These are phyloP conservation scores for Choristoneura fumiferana DNA, from an alignment of 1,140 invertebrate genomes.

Conservation along the genomic window DNA sequence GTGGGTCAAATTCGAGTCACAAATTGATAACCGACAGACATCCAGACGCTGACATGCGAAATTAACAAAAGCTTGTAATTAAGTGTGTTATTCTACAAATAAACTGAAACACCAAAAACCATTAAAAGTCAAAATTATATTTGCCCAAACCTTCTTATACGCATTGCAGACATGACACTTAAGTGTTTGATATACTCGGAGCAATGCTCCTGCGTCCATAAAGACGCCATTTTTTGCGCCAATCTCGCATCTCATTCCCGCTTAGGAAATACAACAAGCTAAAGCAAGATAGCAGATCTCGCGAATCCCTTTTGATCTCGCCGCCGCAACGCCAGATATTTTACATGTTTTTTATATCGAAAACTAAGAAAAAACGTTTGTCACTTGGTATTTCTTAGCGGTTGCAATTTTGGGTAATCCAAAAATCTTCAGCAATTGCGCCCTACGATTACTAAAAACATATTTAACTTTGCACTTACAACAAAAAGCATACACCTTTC, in stretches of 20 bases:
- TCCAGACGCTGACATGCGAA: too few relatives aligned
- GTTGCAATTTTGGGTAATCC: conserved; percentile 64
- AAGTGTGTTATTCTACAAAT: not conserved
- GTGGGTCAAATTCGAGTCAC: too few relatives aligned
- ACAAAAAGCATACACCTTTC: not conserved
- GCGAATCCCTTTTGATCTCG: conserved; percentile 57
- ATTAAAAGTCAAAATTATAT: conserved; percentile 12
- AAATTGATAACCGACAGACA: too few relatives aligned
- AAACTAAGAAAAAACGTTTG: conserved; percentile 60
- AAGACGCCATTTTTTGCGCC: conserved; percentile 49
- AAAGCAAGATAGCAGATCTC: conserved; percentile 37
- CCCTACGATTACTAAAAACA: conserved; percentile 39
- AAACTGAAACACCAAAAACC: not conserved
- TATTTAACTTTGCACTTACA: conserved; percentile 24
- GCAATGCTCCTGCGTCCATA: conserved; percentile 2
- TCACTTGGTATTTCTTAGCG: conserved; percentile 42
- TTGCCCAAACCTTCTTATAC: not conserved
- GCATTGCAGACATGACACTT: conserved; percentile 4
- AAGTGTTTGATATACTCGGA: conserved; percentile 9
- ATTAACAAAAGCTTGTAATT: too few relatives aligned
- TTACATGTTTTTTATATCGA: conserved; percentile 54
- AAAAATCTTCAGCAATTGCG: conserved; percentile 33
- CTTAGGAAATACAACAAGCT: not conserved
- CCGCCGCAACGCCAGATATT: conserved; percentile 54
- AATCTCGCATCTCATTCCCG: conserved; percentile 30